Conservation (phyloP, 2,113 vertebrate species). For the Chloebia gouldiae region DNA sequence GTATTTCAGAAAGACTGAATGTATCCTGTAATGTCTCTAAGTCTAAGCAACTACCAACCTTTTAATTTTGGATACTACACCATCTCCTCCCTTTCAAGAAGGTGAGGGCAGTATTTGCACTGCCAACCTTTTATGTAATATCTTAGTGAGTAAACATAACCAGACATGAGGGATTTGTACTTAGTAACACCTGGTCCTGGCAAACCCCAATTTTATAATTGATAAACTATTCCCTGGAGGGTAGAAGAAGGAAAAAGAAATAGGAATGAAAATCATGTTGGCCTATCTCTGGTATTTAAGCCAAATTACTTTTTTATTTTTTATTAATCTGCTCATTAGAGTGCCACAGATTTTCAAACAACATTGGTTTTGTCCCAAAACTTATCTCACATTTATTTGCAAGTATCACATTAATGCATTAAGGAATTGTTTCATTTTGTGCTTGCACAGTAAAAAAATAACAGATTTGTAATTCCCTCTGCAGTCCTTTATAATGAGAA, state of each 20-base stretch:
- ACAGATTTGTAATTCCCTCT: background rate
- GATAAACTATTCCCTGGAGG: background rate
- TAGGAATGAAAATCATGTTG: background rate
- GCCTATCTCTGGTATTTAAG: background rate
- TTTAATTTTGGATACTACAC: background rate
- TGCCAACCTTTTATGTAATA: background rate
- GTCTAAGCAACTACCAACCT: background rate
- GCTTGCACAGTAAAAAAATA: background rate
- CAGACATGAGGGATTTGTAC: background rate
- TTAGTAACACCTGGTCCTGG: background rate
- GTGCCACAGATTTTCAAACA: background rate
- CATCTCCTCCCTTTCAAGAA: background rate
- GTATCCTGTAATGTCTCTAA: background rate
- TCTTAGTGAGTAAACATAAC: background rate
- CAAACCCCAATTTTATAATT: background rate
- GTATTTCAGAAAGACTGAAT: background rate
- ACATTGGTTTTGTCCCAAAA: background rate
- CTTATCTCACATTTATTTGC: background rate
- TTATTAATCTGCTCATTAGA: background rate
- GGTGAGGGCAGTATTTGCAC: background rate
- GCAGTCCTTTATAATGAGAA: conserved; percentile 16
- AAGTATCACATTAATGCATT: background rate
- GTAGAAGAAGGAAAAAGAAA: background rate
- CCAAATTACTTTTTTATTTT: background rate
- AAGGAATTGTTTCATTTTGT: conserved; percentile 2